Base-by-base conservation (phyloP, 2,113 vertebrate species). In the Carettochelys insculpta region DNA sequence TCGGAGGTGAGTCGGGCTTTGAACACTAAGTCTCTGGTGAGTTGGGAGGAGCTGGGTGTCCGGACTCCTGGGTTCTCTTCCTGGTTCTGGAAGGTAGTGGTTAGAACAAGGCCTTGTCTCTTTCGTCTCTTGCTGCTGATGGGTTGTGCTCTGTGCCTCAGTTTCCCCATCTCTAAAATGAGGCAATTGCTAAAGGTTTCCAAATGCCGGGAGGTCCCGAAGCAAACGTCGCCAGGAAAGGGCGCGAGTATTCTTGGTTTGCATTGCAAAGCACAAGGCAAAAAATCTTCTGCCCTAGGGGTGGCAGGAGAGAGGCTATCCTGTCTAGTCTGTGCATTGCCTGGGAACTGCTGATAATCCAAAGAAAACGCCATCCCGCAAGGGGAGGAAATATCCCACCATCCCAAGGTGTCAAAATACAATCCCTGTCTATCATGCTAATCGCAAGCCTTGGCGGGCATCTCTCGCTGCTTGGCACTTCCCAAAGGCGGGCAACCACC, bases 1-100 rank as follows among this genome's bases (percentile, higher is more conserved):
- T 98, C 98, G 0, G 98, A 99, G 98, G 99, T 99, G 91, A 98
- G 98, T 65, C 0, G 0, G 7, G 31, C 4, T 22, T 0, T 1
- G 13, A 17, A 11, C 14, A 7, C 1, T 31, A 20, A n/a, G 0
- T 1, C 19, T 3, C 8, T 12, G 68, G 86, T 17, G 52, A 4
- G 34, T 56, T 10, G 1, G 2, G 3, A 50, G 1, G 16, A 14
- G 16, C 50, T n/a, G 19, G n/a, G 29, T 24, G 79, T 29, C 47
- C 17, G 80, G 25, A 48, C 5, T 43, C 27, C 4, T 8, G n/a
- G 53, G 53, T 19, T 54, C 38, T 7, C 0, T n/a, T 8, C n/a
- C 56, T 20, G 4, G 1, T 1, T 80, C 53, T 41, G 38, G 68
- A 65, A n/a, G 61, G 34, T 61, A 14, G 31, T 6, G 31, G 17